Evolutionary conservation across 37 sponge, comb jelly and placozoan species (phyloP), one percentile per base, ranked within the genome.

Genomic region (Diacarnus erythraeanus): DNA sequence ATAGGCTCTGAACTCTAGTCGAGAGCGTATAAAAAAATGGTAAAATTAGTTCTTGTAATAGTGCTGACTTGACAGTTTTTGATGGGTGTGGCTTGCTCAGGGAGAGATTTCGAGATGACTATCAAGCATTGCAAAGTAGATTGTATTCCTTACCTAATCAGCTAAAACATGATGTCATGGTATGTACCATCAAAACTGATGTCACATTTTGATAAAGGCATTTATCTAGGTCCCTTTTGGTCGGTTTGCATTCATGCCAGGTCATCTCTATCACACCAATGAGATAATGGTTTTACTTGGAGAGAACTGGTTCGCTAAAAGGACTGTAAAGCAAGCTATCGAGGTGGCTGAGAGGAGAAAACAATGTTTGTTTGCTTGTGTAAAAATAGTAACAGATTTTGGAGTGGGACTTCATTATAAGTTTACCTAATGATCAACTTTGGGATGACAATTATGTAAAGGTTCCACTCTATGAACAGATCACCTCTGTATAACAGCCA

Each of bases 271-370:
- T 43, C 86, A 91, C 63, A 97, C 94, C 69, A 97, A 97, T 72
- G 97, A 97, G 75, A 59, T 97, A 42, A 59, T 86, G 60, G 97
- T 91, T 30, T 60, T 91, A 40, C 82, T 97, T 15, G 97, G 97
- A 25, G 97, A 97, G 59, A 97, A 94, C 87, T 97, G 94, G 97
- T 97, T 97, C 88, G 85, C 80, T 8, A 61, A 88, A 71, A 69
- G 89, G 54, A 71, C 97, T 2, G 87, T 90, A 23, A 72, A 88
- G 29, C 81, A 97, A 30, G 94, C 94, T 17, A 1, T 58, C 4
- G 94, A 77, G 37, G 90, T 95, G 54, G 88, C 60, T 18, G 85
- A 83, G 8, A 51, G 93, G 37, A 83, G 96, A n/a, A 86, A 63
- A 69, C 36, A 82, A 43, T 51, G 94, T 93, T 30, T 77, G 42